Percentiles rank a stretch among this genome's conserved stretches.
Conservation (phyloP, 2,113 vertebrate species). For the Pheucticus melanocephalus region DNA sequence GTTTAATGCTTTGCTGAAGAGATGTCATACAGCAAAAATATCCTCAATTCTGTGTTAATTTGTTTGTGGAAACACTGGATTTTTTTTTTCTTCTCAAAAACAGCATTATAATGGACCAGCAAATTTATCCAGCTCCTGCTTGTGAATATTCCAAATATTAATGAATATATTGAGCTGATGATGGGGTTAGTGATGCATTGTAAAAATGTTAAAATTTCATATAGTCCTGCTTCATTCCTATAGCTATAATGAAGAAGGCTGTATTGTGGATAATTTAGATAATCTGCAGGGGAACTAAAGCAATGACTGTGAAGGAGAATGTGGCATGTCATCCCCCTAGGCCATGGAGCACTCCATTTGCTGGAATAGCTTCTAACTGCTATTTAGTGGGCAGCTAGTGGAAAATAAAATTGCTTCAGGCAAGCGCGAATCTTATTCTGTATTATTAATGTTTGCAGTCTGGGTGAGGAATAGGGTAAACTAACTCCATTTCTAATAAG, state of each 20-base stretch:
- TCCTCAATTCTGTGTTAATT: neutral
- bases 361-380: conserved; percentile 41
- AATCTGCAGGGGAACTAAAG: conserved; percentile 26
- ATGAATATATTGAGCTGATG: neutral
- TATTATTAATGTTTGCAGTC: conserved; percentile 29
- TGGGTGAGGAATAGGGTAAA: neutral
- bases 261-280: conserved; percentile 38
- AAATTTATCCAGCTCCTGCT: neutral
- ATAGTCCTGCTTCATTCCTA: neutral
- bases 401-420: conserved; percentile 53
- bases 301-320: conserved; percentile 37
- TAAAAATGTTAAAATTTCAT: neutral
- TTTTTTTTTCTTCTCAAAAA: neutral
- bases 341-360: conserved; percentile 16
- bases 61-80: neutral
- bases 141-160: conserved; percentile 2
- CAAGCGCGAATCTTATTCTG: conserved; percentile 22
- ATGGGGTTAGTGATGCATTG: neutral
- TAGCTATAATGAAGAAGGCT: neutral
- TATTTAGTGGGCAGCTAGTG: conserved; percentile 50
- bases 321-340: neutral
- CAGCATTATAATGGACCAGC: neutral
- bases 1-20: neutral
- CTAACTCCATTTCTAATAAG: neutral
- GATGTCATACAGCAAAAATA: neutral